Evolutionary conservation across 2,888 invertebrate genomes (phyloP), one percentile per base, ranked within the genome.

Genomic region (Anthophora plumipes): DNA sequence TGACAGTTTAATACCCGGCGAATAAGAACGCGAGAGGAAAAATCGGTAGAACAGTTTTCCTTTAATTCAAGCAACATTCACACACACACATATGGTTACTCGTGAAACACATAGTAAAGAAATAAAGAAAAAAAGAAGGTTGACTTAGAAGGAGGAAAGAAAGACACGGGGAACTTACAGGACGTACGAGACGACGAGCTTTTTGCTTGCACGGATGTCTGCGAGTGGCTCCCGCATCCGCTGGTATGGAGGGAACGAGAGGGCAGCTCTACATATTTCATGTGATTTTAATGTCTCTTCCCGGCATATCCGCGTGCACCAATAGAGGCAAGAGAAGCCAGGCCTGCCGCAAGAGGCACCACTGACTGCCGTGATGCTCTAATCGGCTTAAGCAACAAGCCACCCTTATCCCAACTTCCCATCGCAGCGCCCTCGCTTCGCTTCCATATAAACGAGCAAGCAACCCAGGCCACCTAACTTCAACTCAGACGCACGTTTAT

Each of bases 231-330:
- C 84, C 86, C 80, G 84, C 83, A 86, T 86, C 82, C 82, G 76
- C 77, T 55, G 82, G 83, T 77, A 85, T 80, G 83, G 82, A 80
- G 77, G 79, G 87, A 72, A 75, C 78, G 80, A 64, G 80, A 72
- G 76, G 77, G 69, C 46, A 73, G 76, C 80, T 77, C 73, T 93
- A 86, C 91, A 93, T 93, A 93, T 92, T 93, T 93, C 77, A 93
- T 91, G 91, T 91, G 93, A 93, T 93, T 93, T 93, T 93, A 93
- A 93, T 93, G 93, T 92, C 93, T 91, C 92, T 89, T 89, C 87
- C 89, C 46, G 80, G 81, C 69, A 60, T 74, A 75, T 77, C 77
- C 76, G 46, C 82, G 59, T 68, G 77, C 79, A 82, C 70, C 81
- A 77, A 75, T 71, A 69, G 80, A 71, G 50, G 41, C 69, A 31